Conservation (phyloP, 1,140 invertebrate species). For the Meteorus sp. region DNA sequence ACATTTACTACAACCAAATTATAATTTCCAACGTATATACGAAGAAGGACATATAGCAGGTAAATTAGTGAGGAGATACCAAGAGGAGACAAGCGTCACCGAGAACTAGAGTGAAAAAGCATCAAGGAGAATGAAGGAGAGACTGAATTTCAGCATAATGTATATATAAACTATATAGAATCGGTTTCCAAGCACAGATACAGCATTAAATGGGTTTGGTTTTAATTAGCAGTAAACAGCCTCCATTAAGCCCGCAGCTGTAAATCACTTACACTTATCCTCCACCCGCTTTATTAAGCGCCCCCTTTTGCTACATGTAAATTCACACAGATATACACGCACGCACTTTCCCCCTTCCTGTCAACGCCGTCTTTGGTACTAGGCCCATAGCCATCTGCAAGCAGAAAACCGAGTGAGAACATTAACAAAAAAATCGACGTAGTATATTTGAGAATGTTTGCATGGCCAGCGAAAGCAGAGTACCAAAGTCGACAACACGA, state of each 20-base stretch:
- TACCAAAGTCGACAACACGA: slow-evolving; percentile 26
- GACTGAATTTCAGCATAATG: too few species aligned
- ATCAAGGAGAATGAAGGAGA: background rate
- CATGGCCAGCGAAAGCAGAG: slow-evolving; percentile 21
- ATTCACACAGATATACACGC: too few species aligned
- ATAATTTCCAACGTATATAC: slow-evolving; percentile 14
- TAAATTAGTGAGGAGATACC: too few species aligned
- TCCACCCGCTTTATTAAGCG: slow-evolving; percentile 19
- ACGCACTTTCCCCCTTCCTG: background rate
- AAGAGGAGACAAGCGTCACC: too few species aligned
- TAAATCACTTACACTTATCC: slow-evolving; percentile 53
- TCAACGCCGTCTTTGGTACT: background rate
- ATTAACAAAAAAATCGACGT: slow-evolving; percentile 10
- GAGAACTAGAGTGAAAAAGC: background rate
- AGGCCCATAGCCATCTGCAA: background rate
- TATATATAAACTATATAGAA: slow-evolving; percentile 33
- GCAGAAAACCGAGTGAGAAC: background rate
- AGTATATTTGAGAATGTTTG: background rate
- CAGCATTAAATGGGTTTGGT: slow-evolving; percentile 50
- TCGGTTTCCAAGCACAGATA: slow-evolving; percentile 35
- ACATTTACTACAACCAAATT: slow-evolving; percentile 11
- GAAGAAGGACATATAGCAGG: too few species aligned
- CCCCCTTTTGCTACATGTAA: too few species aligned
- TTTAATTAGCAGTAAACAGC: slow-evolving; percentile 58
- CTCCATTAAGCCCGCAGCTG: slow-evolving; percentile 50